phyloP scores from a whole-genome alignment of 2,888 invertebrate species.

The Spodoptera picta region DNA sequence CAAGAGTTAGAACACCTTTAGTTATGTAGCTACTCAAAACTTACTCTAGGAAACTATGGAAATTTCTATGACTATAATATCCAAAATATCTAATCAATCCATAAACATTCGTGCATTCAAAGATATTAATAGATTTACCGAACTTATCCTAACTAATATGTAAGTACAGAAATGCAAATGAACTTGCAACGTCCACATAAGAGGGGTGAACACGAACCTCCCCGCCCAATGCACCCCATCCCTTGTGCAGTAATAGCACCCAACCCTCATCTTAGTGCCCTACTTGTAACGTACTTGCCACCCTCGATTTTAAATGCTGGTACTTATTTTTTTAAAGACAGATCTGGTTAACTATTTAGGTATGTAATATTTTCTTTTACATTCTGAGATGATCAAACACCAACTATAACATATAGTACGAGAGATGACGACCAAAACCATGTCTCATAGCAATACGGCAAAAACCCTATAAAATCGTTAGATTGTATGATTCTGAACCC shows the following conservation, averaged over 20 bases:
- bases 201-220: constrained; percentile 63
- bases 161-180: constrained; percentile 81
- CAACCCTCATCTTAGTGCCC: constrained; percentile 70
- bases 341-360: not conserved
- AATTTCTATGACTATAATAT: too few species aligned
- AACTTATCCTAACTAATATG: constrained; percentile 43
- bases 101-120: not conserved
- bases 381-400: too few species aligned
- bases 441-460: too few species aligned
- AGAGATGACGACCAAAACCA: too few species aligned
- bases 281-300: constrained; percentile 67
- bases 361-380: too few species aligned
- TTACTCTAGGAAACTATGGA: too few species aligned
- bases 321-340: constrained; percentile 51
- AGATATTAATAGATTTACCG: constrained; percentile 53
- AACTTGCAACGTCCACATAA: constrained; percentile 68
- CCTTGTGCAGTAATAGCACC: constrained; percentile 77
- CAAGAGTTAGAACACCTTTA: too few species aligned
- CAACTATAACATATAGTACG: too few species aligned
- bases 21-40: too few species aligned
- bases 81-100: not conserved
- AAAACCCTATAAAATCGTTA: too few species aligned
- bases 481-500: too few species aligned
- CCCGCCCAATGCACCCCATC: constrained; percentile 71
- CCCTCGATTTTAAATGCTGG: constrained; percentile 60